These are phyloP conservation scores for Pangasius mekongensis DNA, from an alignment of 2,797 vertebrate genomes.

Conservation along the genomic window DNA sequence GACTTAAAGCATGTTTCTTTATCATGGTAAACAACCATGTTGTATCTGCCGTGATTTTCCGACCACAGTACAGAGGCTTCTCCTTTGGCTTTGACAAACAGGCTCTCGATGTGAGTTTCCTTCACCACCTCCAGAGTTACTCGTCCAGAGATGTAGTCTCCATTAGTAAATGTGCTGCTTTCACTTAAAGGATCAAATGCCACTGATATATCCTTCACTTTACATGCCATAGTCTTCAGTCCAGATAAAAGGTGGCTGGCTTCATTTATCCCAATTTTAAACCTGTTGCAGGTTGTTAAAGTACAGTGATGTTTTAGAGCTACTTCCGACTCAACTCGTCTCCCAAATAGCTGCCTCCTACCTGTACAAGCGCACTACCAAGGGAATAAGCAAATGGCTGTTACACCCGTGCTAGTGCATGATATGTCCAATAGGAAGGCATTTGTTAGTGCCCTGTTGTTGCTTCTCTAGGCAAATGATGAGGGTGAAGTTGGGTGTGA, in stretches of 20 bases:
- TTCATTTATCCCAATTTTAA: background rate
- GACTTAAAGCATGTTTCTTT: conserved; percentile 69
- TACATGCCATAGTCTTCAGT: conserved; percentile 54
- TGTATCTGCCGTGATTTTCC: conserved; percentile 43
- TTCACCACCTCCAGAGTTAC: conserved; percentile 62
- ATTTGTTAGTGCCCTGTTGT: background rate
- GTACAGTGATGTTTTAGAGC: background rate
- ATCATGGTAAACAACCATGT: background rate
- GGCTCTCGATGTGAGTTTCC: conserved; percentile 58
- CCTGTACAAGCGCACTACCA: background rate
- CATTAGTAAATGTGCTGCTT: conserved; percentile 60
- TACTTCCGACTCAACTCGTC: background rate
- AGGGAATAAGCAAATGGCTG: background rate
- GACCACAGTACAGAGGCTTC: conserved; percentile 65
- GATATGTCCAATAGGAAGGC: background rate
- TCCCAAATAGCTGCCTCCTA: background rate
- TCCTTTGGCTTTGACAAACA: conserved; percentile 71
- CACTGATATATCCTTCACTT: conserved; percentile 61
- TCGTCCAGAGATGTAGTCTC: conserved; percentile 63
- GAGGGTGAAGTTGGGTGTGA: background rate
- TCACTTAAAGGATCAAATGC: conserved; percentile 55
- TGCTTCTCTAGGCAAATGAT: conserved; percentile 4
- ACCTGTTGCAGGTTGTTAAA: background rate
- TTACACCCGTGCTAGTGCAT: background rate
- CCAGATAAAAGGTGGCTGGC: background rate